phyloP scores from a whole-genome alignment of 2,113 vertebrate species.

The Varanus komodoensis region DNA sequence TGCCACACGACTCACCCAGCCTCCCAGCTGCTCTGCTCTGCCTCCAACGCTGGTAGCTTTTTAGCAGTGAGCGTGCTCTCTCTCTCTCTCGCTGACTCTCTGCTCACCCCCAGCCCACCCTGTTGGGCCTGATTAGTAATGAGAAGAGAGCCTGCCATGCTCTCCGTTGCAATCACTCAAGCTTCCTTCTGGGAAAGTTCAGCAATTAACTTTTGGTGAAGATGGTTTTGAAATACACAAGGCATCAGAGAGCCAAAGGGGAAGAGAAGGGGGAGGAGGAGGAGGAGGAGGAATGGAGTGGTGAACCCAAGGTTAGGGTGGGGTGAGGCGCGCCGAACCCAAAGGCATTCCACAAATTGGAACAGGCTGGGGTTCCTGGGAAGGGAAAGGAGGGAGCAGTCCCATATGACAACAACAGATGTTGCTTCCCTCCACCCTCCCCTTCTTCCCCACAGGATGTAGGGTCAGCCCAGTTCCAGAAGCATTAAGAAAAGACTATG shows the following conservation, averaged over 20 bases:
- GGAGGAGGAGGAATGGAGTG: not conserved
- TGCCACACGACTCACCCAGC: not conserved
- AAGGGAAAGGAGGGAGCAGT: conserved; percentile 13
- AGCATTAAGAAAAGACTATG: not conserved
- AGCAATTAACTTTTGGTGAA: conserved; percentile 61
- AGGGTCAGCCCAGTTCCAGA: not conserved
- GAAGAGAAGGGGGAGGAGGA: not conserved
- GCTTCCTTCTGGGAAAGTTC: conserved; percentile 73
- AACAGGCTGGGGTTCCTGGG: conserved; percentile 5
- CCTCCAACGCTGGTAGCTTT: conserved; percentile 40
- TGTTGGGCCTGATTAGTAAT: conserved; percentile 49
- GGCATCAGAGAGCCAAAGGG: not conserved
- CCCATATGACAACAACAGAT: conserved; percentile 33
- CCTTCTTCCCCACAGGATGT: not conserved
- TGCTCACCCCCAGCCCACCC: conserved; percentile 33
- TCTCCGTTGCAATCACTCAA: conserved; percentile 60
- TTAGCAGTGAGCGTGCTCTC: conserved; percentile 19
- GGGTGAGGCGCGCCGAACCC: not conserved
- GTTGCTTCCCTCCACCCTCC: conserved; percentile 10
- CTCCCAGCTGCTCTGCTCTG: conserved; percentile 21
- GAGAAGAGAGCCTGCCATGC: conserved; percentile 44
- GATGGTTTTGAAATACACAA: conserved; percentile 31
- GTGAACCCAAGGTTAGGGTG: conserved; percentile 13
- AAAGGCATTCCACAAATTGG: conserved; percentile 29
- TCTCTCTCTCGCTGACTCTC: not conserved